phyloP scores from a whole-genome alignment of 2,797 vertebrate species.

The Megaceryle alcyon region DNA sequence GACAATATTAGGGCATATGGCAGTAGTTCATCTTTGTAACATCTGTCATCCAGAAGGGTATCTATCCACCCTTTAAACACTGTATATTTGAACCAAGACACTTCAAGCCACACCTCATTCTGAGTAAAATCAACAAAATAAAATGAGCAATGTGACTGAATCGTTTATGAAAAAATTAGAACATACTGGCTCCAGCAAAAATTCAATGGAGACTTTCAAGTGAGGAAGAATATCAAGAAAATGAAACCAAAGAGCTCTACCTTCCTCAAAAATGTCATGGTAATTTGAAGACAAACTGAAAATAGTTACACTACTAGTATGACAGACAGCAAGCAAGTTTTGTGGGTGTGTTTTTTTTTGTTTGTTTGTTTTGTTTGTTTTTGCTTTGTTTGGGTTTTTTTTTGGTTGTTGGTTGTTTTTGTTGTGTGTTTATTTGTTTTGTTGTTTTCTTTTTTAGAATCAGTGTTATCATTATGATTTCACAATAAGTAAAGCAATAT shows the following conservation, averaged over 20 bases:
- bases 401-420: no score
- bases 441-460: neutral
- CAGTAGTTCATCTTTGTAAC: slow-evolving; percentile 32
- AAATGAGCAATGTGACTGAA: neutral
- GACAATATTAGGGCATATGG: neutral
- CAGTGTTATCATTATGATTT: neutral
- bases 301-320: neutral
- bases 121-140: neutral
- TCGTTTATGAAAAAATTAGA: neutral
- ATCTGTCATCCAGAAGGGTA: neutral
- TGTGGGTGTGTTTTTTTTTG: no score
- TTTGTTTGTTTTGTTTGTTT: no score
- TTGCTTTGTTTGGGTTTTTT: no score
- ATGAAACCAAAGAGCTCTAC: neutral
- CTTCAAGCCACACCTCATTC: neutral
- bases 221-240: neutral
- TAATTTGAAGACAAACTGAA: neutral
- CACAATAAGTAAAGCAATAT: neutral
- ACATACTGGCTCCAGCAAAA: neutral
- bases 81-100: neutral
- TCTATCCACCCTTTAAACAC: neutral
- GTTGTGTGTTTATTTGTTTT: no score
- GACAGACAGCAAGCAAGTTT: neutral
- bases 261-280: neutral
- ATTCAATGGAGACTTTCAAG: neutral